Evolutionary conservation across 2,113 vertebrate genomes (phyloP).

Genomic region (Cariama cristata): DNA sequence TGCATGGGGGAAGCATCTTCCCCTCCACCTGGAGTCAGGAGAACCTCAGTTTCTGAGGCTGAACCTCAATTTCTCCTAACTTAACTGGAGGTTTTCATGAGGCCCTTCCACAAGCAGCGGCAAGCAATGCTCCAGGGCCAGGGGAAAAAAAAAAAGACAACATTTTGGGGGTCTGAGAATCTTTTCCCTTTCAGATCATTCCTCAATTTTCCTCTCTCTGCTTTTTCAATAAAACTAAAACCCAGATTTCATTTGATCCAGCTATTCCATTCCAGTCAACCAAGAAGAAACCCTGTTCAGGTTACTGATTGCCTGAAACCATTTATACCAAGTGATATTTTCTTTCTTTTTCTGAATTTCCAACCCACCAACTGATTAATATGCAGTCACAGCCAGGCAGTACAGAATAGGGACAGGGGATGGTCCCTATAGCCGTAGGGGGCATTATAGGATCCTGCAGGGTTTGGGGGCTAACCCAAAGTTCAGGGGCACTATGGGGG

Average conservation of each 20-base stretch:
- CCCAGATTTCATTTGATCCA: background rate
- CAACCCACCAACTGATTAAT: background rate
- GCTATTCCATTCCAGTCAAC: background rate
- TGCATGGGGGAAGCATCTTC: background rate
- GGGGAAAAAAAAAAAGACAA: too few relatives aligned
- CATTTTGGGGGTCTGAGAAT: background rate
- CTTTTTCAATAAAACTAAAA: background rate
- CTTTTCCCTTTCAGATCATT: background rate
- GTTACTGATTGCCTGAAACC: background rate
- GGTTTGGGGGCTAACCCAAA: background rate
- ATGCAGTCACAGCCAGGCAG: background rate
- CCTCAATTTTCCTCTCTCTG: background rate
- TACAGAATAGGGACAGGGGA: background rate
- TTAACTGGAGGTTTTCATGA: background rate
- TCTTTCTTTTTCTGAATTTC: background rate
- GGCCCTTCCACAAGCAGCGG: background rate
- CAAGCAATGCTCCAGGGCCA: rapidly evolving
- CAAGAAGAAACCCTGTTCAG: background rate
- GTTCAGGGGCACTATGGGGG: rapidly evolving
- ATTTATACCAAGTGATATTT: background rate
- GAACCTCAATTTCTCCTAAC: background rate
- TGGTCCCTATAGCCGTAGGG: rapidly evolving
- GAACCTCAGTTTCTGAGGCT: background rate
- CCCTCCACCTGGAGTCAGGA: background rate
- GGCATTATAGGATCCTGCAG: background rate